A percentile compares a stretch with the other conserved stretches of the same genome.
These are phyloP conservation scores for Hemicrepidius hirtus DNA, from an alignment of 2,888 invertebrate species.

Conservation along the genomic window DNA sequence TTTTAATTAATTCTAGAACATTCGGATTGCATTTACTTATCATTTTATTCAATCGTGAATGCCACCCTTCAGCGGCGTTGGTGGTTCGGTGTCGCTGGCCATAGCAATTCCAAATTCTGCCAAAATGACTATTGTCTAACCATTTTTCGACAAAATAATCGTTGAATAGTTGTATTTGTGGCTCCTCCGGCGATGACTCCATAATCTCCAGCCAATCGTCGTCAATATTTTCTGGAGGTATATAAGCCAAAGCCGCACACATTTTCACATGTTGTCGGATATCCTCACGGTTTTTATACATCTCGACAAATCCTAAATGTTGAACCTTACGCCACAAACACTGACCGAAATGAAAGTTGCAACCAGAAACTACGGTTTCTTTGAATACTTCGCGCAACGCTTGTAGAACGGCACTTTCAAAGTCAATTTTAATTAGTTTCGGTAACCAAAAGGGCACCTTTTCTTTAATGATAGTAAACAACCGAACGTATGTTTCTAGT, in stretches of 20 bases:
- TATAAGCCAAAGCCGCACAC: no score
- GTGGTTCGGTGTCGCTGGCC: no score
- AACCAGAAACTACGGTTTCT: neutral
- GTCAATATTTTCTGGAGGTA: no score
- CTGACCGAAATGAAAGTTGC: conserved; percentile 25
- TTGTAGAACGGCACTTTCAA: conserved; percentile 7
- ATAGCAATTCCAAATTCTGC: no score
- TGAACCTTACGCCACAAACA: conserved; percentile 24
- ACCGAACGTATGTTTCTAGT: conserved; percentile 20
- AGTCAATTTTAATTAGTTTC: conserved; percentile 8
- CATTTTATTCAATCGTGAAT: no score
- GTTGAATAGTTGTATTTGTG: conserved; percentile 18
- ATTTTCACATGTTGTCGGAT: no score
- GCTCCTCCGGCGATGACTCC: conserved; percentile 10
- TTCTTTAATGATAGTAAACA: conserved; percentile 23
- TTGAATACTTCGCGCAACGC: neutral
- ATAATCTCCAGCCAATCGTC: no score
- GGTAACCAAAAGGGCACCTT: conserved; percentile 9
- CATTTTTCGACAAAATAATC: conserved; percentile 26
- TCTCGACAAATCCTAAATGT: conserved; percentile 18
- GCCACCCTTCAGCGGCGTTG: no score
- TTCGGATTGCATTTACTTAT: no score
- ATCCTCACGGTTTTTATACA: neutral
- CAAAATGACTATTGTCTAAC: no score
- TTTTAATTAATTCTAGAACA: no score